Base-by-base conservation (phyloP, 2,113 vertebrate genomes). In the Bombycilla garrulus region DNA sequence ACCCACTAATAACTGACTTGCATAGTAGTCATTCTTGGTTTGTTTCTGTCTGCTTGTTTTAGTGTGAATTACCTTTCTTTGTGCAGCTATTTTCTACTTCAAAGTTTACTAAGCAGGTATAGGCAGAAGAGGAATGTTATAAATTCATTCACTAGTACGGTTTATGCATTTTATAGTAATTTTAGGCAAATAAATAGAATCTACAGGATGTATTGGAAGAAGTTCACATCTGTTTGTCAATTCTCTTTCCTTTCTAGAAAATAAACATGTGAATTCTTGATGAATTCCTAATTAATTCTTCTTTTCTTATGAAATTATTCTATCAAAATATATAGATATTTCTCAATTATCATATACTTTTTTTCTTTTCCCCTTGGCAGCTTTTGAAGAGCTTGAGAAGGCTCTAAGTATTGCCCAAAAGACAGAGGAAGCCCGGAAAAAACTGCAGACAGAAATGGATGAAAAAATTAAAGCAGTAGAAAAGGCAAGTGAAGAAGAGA, bases 361-460 rank as follows among this genome's bases (percentile, higher is more conserved):
- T 47, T 44, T 47, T 90, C n/a, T 85, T 60, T 38, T 38, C 38
- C 38, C 38, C 60, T 78, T 95, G 90, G 57, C 97, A 99, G 99
- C 99, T 61, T 99, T 99, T 98, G 99, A 99, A 94, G 99, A 99
- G 96, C 98, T 99, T 81, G 99, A 99, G 94, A 98, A 97, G 79
- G 98, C 99, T 38, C 94, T 99, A 81, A 98, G 97, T 93, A 90
- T 98, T 70, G 99, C 99, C 54, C 99, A 99, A 95, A 98, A 97
- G 95, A 98, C 99, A 19, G 98, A 98, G 95, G 99, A 99, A 96
- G 98, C 98, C 26, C 96, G 98, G 73, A 98, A 98, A 95, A 98
- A 98, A 97, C 95, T 99, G 89, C 98, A 99, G 96, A 97, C 97
- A 96, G 98, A 98, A 97, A 98, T 99, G 98, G 99, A 99, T 62